Evolutionary conservation across 2,888 invertebrate species (phyloP).

Genomic region (Fabriciana adippe): DNA sequence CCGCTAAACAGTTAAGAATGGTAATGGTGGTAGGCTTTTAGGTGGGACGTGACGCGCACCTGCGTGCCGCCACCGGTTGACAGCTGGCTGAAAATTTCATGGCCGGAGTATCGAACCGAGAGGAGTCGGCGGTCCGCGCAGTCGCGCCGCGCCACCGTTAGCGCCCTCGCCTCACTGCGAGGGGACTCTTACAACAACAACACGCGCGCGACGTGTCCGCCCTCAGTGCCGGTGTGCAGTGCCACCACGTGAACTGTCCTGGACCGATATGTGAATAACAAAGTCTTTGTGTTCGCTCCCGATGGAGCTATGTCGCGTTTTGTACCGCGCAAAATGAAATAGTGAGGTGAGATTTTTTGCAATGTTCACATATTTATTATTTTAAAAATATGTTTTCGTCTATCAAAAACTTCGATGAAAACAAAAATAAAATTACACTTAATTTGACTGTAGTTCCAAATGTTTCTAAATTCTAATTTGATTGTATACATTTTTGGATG

Average conservation of each 20-base stretch:
- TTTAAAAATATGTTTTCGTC: neutral
- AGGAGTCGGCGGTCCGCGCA: conserved; percentile 64
- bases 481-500: conserved; percentile 1
- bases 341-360: conserved; percentile 64
- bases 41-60: conserved; percentile 53
- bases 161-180: conserved; percentile 55
- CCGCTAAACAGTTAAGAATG: conserved; percentile 14
- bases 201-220: conserved; percentile 57
- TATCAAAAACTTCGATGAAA: neutral
- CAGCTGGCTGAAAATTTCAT: conserved; percentile 80
- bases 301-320: conserved; percentile 62
- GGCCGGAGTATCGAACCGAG: conserved; percentile 78
- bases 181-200: conserved; percentile 52
- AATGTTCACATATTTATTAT: neutral
- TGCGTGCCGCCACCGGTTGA: conserved; percentile 78
- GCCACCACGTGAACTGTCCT: conserved; percentile 54
- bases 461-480: neutral
- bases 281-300: conserved; percentile 55
- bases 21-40: conserved; percentile 25
- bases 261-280: conserved; percentile 62
- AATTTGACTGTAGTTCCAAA: neutral
- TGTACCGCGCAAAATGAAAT: conserved; percentile 73
- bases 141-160: conserved; percentile 64
- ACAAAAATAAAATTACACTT: neutral
- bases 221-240: conserved; percentile 57